Evolutionary conservation across 2,888 invertebrate genomes (phyloP).

Genomic region (Euclidia mi): DNA sequence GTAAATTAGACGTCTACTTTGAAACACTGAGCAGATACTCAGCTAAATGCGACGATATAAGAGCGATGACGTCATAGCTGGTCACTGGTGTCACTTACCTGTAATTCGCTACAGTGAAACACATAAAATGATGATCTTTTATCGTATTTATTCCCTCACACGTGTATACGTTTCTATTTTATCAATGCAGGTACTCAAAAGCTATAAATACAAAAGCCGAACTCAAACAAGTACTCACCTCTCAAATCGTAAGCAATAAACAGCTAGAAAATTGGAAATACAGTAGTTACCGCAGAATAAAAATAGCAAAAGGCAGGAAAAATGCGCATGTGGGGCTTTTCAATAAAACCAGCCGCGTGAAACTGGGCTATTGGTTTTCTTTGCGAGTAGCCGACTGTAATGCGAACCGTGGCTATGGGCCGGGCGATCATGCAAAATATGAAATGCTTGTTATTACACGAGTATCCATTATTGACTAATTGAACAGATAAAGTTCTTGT

Average conservation of each 20-base stretch:
- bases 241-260: conserved; percentile 59
- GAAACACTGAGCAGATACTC: too few species aligned
- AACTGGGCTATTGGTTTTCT: conserved; percentile 81
- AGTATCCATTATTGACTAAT: conserved; percentile 28
- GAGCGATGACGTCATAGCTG: too few species aligned
- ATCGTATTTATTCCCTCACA: too few species aligned
- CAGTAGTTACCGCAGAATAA: conserved; percentile 69
- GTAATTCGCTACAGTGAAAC: too few species aligned
- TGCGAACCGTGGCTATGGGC: conserved; percentile 44
- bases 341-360: conserved; percentile 81
- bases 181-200: too few species aligned
- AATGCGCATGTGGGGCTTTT: conserved; percentile 73
- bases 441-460: conserved; percentile 41
- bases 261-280: conserved; percentile 62
- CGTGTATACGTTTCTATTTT: too few species aligned
- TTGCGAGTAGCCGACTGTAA: conserved; percentile 59
- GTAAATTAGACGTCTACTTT: too few species aligned
- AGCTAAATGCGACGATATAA: too few species aligned
- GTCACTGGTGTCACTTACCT: too few species aligned
- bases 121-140: too few species aligned
- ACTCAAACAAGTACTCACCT: conserved; percentile 28
- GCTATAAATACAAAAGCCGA: conserved; percentile 7
- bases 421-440: conserved; percentile 58
- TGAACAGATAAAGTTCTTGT: conserved; percentile 27
- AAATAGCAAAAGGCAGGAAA: conserved; percentile 66